phyloP scores from a whole-genome alignment of 2,113 vertebrate species.

The Centropus unirufus region DNA sequence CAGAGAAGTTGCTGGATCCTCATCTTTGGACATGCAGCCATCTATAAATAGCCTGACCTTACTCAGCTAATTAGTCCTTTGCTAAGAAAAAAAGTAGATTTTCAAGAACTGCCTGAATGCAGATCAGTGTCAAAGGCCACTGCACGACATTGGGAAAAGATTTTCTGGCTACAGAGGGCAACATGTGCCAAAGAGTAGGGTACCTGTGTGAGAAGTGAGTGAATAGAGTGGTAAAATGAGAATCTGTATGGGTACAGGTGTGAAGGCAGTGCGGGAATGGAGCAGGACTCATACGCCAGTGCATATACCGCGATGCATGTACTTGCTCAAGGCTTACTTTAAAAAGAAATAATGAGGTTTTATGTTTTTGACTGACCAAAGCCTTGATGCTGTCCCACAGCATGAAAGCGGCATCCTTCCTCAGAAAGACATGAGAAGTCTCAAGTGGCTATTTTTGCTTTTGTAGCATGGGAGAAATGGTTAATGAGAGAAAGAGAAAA shows the following conservation, averaged over 20 bases:
- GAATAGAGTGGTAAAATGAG: not conserved
- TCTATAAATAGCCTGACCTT: not conserved
- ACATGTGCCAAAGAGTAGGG: not conserved
- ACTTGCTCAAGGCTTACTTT: slow-evolving; percentile 14
- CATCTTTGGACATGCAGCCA: not conserved
- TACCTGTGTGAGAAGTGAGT: not conserved
- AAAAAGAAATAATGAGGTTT: slow-evolving; percentile 55
- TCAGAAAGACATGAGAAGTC: slow-evolving; percentile 62
- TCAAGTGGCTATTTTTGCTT: slow-evolving; percentile 64
- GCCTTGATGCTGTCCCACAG: slow-evolving; percentile 45
- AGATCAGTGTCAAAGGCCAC: not conserved
- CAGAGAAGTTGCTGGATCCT: not conserved
- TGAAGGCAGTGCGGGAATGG: not conserved
- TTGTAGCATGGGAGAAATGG: slow-evolving; percentile 50
- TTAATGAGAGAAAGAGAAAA: slow-evolving; percentile 30
- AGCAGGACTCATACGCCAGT: not conserved
- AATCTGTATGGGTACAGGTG: not conserved
- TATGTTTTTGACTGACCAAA: slow-evolving; percentile 63
- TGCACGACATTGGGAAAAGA: not conserved
- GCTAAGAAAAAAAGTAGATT: not conserved
- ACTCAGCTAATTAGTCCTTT: not conserved
- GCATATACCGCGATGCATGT: not conserved
- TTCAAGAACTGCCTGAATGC: not conserved
- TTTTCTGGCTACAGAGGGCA: not conserved
- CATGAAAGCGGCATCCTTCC: slow-evolving; percentile 50